Evolutionary conservation across 2,888 invertebrate species (phyloP).

Genomic region (Drosophila maculinotata): DNA sequence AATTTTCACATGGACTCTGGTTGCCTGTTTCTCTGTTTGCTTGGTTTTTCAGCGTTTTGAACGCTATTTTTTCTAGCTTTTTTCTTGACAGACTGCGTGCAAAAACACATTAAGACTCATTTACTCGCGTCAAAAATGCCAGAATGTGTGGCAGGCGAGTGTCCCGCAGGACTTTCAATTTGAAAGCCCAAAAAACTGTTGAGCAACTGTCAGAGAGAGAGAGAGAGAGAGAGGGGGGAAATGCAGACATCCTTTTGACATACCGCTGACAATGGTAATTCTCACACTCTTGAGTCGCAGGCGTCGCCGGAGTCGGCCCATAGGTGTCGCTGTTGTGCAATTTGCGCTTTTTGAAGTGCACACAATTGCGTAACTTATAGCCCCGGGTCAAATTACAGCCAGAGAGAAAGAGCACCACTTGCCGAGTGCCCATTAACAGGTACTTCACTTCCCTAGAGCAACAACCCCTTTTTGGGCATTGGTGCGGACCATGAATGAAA

Average conservation of each 20-base stretch:
- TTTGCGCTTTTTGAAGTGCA: conserved; percentile 78
- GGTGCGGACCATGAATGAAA: conserved; percentile 61
- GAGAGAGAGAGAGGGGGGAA: too few species aligned
- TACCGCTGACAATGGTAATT: conserved; percentile 59
- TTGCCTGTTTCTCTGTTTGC: conserved; percentile 10
- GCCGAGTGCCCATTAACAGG: conserved; percentile 83
- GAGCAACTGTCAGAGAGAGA: background rate
- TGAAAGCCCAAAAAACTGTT: conserved; percentile 28
- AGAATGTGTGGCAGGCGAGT: conserved; percentile 27
- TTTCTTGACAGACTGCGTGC: conserved; percentile 46
- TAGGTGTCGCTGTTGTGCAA: conserved; percentile 77
- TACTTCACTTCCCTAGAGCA: conserved; percentile 70
- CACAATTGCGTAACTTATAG: conserved; percentile 82
- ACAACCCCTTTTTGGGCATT: conserved; percentile 55
- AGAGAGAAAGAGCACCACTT: conserved; percentile 59
- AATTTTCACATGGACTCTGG: conserved; percentile 34
- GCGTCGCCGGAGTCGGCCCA: conserved; percentile 16
- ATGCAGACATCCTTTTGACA: conserved; percentile 36
- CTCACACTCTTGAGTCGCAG: conserved; percentile 14
- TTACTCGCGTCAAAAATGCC: conserved; percentile 73
- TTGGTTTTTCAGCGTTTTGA: conserved; percentile 17
- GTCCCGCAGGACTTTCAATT: conserved; percentile 80
- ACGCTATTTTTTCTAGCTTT: conserved; percentile 8
- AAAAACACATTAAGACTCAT: conserved; percentile 79
- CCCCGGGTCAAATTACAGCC: conserved; percentile 84